Evolutionary conservation across 2,797 vertebrate genomes (phyloP).

Genomic region (Parambassis ranga): DNA sequence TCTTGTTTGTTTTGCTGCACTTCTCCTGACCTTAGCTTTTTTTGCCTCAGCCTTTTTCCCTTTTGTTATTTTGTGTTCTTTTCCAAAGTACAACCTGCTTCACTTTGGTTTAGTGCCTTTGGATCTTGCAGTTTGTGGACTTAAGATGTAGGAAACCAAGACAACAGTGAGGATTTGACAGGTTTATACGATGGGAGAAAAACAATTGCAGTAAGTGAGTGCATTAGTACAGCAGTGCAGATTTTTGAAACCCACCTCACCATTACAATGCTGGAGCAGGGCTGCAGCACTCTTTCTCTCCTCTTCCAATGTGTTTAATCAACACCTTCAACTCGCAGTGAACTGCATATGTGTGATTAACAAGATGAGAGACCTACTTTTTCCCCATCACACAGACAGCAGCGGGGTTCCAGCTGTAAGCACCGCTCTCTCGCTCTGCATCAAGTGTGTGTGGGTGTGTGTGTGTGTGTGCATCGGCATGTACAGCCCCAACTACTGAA

Average conservation of each 20-base stretch:
- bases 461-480: slow-evolving; percentile 1
- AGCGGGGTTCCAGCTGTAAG: slow-evolving; percentile 51
- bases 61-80: no score
- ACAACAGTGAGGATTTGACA: no score
- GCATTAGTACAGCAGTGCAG: neutral
- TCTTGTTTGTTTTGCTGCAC: no score
- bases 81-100: no score
- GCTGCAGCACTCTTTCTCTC: slow-evolving; percentile 12
- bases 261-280: neutral
- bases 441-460: neutral
- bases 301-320: slow-evolving; percentile 53
- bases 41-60: no score
- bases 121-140: no score
- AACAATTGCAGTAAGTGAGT: neutral
- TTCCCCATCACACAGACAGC: slow-evolving; percentile 44
- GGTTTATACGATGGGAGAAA: no score
- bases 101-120: no score
- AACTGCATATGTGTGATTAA: slow-evolving; percentile 65
- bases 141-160: no score
- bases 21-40: no score
- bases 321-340: slow-evolving; percentile 55
- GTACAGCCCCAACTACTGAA: slow-evolving; percentile 12
- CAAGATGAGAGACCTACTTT: slow-evolving; percentile 67
- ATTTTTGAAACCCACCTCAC: slow-evolving; percentile 9
- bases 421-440: slow-evolving; percentile 26